Evolutionary conservation across 2,888 invertebrate species (phyloP), one percentile per base, ranked within the genome.

Genomic region (Drosophila subsilvestris): DNA sequence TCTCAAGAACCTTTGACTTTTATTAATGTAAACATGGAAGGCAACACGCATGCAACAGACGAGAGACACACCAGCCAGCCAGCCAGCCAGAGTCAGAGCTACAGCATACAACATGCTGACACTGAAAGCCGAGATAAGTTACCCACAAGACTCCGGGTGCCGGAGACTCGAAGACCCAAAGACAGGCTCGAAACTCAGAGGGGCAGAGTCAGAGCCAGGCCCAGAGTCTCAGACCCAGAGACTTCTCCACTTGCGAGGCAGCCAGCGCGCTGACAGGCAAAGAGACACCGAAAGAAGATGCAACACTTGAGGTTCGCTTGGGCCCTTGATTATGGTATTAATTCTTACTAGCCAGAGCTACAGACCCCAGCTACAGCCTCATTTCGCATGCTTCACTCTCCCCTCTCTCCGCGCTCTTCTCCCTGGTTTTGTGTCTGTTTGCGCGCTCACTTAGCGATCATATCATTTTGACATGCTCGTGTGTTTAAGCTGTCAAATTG

Each of bases 401-500:
- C 51, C 3, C 18, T 44, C 43, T 32, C 27, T 20, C 10, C 32
- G 29, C 37, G 43, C 47, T 25, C 32, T 67, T 75, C 61, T 63
- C 63, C 61, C 70, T 73, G 68, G 67, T 69, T 74, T 74, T 66
- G 60, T 69, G 77, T 76, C 20, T 76, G 72, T 73, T 77, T 78
- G 81, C 78, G 84, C 79, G 88, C 89, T 78, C 87, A 80, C 88
- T 88, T 81, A 81, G 87, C 88, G 85, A 85, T 85, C 85, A 85
- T 85, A 85, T 85, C 88, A 85, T 85, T 85, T 85, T 85, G 85
- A 85, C 85, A 84, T 77, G 85, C 85, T 86, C 89, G 87, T 85
- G 85, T 85, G 88, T 85, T 85, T 86, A 88, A 88, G 85, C 88
- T 85, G 85, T 85, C 85, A 85, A 88, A 85, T 85, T 84, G 85